These are phyloP conservation scores for Melanocharis versteri DNA, from an alignment of 2,113 vertebrate species.

Conservation along the genomic window DNA sequence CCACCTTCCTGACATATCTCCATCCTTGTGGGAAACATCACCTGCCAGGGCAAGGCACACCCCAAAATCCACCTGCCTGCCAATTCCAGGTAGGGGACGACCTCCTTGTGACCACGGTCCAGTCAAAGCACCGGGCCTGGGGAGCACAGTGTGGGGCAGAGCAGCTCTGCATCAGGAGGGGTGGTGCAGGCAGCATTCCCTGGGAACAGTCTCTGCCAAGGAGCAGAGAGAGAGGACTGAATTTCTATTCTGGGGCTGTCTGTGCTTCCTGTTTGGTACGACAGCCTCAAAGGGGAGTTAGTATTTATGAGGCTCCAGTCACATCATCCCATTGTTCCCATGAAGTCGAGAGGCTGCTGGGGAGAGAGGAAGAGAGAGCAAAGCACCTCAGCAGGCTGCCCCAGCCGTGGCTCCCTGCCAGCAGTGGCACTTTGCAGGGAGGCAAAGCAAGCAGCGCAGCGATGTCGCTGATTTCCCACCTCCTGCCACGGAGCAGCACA, in stretches of 20 bases:
- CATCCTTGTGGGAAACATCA: not conserved
- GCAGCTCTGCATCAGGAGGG: fast-evolving
- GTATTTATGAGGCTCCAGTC: not conserved
- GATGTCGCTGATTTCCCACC: not conserved
- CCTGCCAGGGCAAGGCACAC: not conserved
- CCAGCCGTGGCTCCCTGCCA: not conserved
- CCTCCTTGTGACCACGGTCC: not conserved
- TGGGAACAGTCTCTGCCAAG: not conserved
- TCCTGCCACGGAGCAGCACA: fast-evolving
- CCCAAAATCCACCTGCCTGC: not conserved
- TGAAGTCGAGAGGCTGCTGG: not conserved
- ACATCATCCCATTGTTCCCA: slow-evolving; percentile 23
- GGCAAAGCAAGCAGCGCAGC: not conserved
- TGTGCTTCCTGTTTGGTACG: not conserved
- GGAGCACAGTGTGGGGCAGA: not conserved
- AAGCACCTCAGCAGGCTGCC: not conserved
- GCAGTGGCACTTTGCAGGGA: not conserved
- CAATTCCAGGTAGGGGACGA: fast-evolving
- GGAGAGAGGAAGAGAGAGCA: not conserved
- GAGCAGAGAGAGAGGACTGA: not conserved
- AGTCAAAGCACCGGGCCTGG: fast-evolving
- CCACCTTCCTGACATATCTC: fast-evolving
- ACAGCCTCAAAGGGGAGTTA: not conserved
- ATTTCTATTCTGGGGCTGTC: not conserved
- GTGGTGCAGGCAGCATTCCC: not conserved